These are phyloP conservation scores for Sycophaga agraensis DNA, from an alignment of 1,140 invertebrate genomes.

Conservation along the genomic window DNA sequence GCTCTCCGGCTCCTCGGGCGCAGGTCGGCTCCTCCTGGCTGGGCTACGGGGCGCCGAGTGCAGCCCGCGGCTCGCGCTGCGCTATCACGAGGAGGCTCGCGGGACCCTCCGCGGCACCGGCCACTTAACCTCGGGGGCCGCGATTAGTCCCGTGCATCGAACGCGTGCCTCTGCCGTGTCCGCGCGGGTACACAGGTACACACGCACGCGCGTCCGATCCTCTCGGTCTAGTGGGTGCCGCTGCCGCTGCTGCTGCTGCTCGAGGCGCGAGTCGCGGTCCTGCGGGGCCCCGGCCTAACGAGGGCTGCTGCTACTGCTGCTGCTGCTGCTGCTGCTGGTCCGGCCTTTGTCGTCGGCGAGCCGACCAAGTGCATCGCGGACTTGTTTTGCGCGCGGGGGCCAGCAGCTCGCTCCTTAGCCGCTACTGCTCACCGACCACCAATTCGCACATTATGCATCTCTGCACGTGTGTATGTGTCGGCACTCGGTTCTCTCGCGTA, in stretches of 20 bases:
- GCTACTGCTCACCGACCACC: not conserved
- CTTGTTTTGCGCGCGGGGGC: not conserved
- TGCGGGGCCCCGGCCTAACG: not conserved
- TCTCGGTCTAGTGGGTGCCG: too few species aligned
- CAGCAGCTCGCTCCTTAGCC: too few species aligned
- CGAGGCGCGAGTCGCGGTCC: not conserved
- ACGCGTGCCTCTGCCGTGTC: too few species aligned
- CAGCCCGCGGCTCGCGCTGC: not conserved
- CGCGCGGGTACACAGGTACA: too few species aligned
- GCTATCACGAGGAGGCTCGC: too few species aligned
- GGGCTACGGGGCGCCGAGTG: not conserved
- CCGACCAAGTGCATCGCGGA: not conserved
- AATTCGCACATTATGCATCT: not conserved
- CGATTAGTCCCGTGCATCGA: too few species aligned
- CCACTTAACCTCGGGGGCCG: too few species aligned
- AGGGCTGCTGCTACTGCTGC: too few species aligned
- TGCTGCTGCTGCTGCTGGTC: not conserved
- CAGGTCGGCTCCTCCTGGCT: not conserved
- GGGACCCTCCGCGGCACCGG: too few species aligned
- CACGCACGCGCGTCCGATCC: not conserved
- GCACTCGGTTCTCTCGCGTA: too few species aligned
- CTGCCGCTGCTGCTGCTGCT: too few species aligned
- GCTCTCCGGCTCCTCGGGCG: slow-evolving; percentile 5
- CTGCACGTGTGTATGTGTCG: not conserved
- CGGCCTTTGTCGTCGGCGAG: not conserved